Base-by-base conservation (phyloP, 2,797 vertebrate genomes). In the Passerculus sandwichensis region DNA sequence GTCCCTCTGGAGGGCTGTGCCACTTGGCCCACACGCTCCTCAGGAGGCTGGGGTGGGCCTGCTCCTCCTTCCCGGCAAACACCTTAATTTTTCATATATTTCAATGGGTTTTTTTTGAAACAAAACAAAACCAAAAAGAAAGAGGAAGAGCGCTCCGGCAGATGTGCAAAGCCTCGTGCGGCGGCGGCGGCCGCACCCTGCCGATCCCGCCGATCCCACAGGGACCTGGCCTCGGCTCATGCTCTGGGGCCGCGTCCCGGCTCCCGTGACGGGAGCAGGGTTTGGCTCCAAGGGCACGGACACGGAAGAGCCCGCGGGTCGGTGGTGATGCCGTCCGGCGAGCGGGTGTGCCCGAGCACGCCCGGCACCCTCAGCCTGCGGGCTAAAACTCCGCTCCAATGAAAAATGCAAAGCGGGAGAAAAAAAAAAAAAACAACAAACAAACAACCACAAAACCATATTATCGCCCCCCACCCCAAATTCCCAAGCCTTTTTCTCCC, bases 381-480 rank as follows among this genome's bases (percentile, higher is more conserved):
- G 27, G 18, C n/a, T 75, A 18, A 34, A 36, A 25, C n/a, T 48
- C 44, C 23, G 12, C 3, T n/a, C 38, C 29, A 27, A 51, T 8
- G 27, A 48, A 65, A 26, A 59, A 61, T 5, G 18, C 8, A 38
- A 42, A 60, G 16, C 20, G 12, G 20, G 6, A 56, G 7, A 10
- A 11, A 18, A 42, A 17, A 42, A 32, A 54, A 30, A 4, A 8
- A 34, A 34, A 34, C 7, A 42, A 32, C 7, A 42, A 32, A 32
- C 19, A 1, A 42, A 18, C 16, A 42, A 44, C 42, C 17, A 44
- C 17, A 18, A 42, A 42, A 42, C 42, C 42, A 42, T 42, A 42
- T 18, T 44, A 44, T 9, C 16, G 5, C 3, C 3, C 6, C 8
- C 6, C 6, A 18, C 1, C 5, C 6, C 2, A 1, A 40, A 60